Percentiles rank a stretch among this genome's conserved stretches.
Evolutionary conservation across 2,888 invertebrate species (phyloP).

Genomic region (Epistrophe eligans): DNA sequence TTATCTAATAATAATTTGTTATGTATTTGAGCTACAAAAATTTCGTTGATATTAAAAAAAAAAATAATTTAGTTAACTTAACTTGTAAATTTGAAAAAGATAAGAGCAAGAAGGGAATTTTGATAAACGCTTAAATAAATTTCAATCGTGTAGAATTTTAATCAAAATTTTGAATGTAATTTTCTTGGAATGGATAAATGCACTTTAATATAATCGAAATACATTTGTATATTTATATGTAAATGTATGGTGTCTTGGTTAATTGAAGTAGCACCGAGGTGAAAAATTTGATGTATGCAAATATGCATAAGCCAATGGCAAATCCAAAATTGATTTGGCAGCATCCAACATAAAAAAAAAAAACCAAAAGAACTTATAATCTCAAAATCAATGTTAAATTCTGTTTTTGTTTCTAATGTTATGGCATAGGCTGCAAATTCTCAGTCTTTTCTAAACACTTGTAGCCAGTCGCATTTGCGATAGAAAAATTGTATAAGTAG

Average conservation of each 20-base stretch:
- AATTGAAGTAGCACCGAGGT: neutral
- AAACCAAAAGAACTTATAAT: slow-evolving; percentile 38
- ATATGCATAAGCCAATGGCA: neutral
- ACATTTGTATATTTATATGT: neutral
- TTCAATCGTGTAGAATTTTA: slow-evolving; percentile 18
- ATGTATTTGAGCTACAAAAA: slow-evolving; percentile 60
- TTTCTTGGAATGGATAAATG: slow-evolving; percentile 30
- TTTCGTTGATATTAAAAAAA: slow-evolving; percentile 35
- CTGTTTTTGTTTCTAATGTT: slow-evolving; percentile 40
- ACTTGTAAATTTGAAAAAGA: slow-evolving; percentile 6
- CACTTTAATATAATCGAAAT: neutral
- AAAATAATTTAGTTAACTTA: slow-evolving; percentile 41
- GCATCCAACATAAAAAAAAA: neutral
- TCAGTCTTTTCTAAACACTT: slow-evolving; percentile 70
- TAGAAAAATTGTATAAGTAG: slow-evolving; percentile 45
- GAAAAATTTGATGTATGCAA: neutral
- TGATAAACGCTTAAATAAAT: slow-evolving; percentile 15
- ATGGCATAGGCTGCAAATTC: slow-evolving; percentile 62
- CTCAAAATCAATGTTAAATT: slow-evolving; percentile 23
- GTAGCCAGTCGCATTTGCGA: slow-evolving; percentile 57
- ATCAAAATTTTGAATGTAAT: neutral
- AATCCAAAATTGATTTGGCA: neutral
- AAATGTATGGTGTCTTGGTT: neutral
- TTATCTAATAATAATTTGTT: slow-evolving; percentile 18
- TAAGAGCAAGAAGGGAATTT: neutral